A percentile compares a stretch with the other conserved stretches of the same genome.
Evolutionary conservation across 2,888 invertebrate species (phyloP).

Genomic region (Sinhomidia bicolor): DNA sequence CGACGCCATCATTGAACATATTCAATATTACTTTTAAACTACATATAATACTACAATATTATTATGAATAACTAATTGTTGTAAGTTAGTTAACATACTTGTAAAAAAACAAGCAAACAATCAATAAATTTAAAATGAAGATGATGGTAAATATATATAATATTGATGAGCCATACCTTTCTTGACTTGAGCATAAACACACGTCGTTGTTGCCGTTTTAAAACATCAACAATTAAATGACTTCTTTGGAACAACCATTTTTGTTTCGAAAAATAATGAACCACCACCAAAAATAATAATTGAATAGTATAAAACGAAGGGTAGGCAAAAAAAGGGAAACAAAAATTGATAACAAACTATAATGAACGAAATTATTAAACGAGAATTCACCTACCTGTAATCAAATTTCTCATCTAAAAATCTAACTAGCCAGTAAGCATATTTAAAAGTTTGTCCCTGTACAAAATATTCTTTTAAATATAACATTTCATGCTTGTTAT

Average conservation of each 20-base stretch:
- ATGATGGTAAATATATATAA: background rate
- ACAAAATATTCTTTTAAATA: background rate
- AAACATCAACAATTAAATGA: constrained; percentile 12
- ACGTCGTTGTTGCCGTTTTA: background rate
- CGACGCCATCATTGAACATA: constrained; percentile 3
- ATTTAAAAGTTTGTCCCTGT: background rate
- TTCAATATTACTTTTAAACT: no score
- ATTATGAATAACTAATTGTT: no score
- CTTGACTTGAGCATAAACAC: background rate
- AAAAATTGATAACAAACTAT: background rate
- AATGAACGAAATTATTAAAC: background rate
- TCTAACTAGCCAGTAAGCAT: background rate
- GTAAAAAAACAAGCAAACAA: constrained; percentile 21
- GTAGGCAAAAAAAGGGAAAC: background rate
- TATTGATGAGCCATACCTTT: background rate
- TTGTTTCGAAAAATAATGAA: background rate
- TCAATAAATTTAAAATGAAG: background rate
- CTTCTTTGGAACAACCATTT: background rate
- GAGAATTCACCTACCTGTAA: background rate
- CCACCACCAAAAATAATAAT: background rate
- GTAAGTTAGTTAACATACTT: background rate
- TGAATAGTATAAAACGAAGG: background rate
- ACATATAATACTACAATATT: no score
- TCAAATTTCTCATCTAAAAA: background rate
- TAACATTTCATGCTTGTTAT: background rate